Evolutionary conservation across 2,113 vertebrate species (phyloP), one percentile per base, ranked within the genome.

Genomic region (Etia nguti): DNA sequence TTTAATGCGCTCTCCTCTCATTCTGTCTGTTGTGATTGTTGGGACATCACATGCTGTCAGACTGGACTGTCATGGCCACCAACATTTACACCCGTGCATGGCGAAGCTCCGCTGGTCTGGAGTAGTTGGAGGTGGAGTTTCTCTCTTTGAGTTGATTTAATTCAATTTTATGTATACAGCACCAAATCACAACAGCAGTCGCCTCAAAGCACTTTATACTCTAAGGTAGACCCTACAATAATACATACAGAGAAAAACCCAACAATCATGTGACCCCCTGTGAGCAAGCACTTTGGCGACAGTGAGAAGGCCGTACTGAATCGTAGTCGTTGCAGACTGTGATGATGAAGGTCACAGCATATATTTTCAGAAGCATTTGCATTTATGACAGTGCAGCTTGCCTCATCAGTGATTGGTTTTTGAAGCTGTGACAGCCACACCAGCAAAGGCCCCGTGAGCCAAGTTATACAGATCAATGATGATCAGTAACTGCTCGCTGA

Each of bases 171-270:
- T 62, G 20, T 36, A 36, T 10, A 62, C 31, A 62, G 18, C 6
- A 6, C 31, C 31, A 62, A 62, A 62, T 62, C 4, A 36, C 59
- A 62, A 38, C 36, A 9, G n/a, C 60, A 65, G 31, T 8, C 18
- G n/a, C 31, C 18, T 65, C 6, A 38, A 65, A 36, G 18, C 1
- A 1, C 18, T 38, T 38, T n/a, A 65, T 36, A 38, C 18, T 65
- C 6, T 65, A 65, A 36, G 18, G 60, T 65, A 6, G 60, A 65
- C 0, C 0, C 10, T n/a, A 62, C 31, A 0, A 65, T 36, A 12
- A n/a, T 10, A 36, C 54, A 7, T 13, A 24, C 1, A 36, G 59
- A 62, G 31, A 3, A 36, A 36, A 65, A 65, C 26, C 26, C 26
- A 59, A 59, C 31, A 36, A 16, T 62, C 29, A 10, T 36, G 16